These are phyloP conservation scores for Cyclophora albipunctata DNA, from an alignment of 2,888 invertebrate species.

Conservation along the genomic window DNA sequence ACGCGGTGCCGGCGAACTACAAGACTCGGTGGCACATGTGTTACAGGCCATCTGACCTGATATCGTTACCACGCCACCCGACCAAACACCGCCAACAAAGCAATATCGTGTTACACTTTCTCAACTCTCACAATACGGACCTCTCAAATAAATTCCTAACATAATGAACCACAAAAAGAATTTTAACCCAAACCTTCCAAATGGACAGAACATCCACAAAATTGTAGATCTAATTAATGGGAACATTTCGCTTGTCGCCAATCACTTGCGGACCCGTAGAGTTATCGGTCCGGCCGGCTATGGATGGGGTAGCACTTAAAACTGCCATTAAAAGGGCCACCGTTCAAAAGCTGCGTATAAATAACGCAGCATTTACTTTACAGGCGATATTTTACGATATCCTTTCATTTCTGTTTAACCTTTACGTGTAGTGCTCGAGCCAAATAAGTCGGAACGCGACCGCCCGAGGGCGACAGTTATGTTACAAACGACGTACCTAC, in stretches of 20 bases:
- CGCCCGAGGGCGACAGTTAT: too few species aligned
- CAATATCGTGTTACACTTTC: too few species aligned
- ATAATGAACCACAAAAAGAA: too few species aligned
- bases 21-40: slow-evolving; percentile 43
- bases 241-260: slow-evolving; percentile 13
- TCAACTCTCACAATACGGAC: too few species aligned
- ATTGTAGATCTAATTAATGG: slow-evolving; percentile 6
- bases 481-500: too few species aligned
- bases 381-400: slow-evolving; percentile 60
- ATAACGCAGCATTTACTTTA: slow-evolving; percentile 62
- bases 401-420: slow-evolving; percentile 42
- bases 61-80: background rate
- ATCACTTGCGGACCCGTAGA: slow-evolving; percentile 20
- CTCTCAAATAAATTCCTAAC: too few species aligned
- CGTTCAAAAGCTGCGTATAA: slow-evolving; percentile 66
- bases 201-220: slow-evolving; percentile 1
- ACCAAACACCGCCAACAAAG: too few species aligned
- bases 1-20: slow-evolving; percentile 34
- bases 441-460: too few species aligned
- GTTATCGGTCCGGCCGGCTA: slow-evolving; percentile 35
- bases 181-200: background rate
- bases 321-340: slow-evolving; percentile 64
- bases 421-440: slow-evolving; percentile 12
- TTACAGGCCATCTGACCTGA: slow-evolving; percentile 20
- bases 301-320: slow-evolving; percentile 60